These are phyloP conservation scores for Anabas testudineus DNA, from an alignment of 2,797 vertebrate genomes.

Conservation along the genomic window DNA sequence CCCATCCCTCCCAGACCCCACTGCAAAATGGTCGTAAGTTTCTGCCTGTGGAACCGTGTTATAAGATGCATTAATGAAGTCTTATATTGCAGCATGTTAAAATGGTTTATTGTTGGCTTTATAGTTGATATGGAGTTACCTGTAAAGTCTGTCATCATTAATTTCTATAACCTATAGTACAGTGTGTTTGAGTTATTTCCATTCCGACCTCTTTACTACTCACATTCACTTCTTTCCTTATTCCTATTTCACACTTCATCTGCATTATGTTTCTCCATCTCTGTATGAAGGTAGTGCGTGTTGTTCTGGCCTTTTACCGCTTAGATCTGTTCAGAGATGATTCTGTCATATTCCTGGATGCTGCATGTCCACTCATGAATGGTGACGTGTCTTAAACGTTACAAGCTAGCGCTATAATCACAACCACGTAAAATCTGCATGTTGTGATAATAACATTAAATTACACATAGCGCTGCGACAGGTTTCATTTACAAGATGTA, in stretches of 20 bases:
- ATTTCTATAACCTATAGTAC: no score
- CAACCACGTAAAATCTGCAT: conserved; percentile 14
- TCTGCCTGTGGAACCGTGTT: not conserved
- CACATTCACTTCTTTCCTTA: not conserved
- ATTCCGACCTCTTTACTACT: not conserved
- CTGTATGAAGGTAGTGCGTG: conserved; percentile 2
- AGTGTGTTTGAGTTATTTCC: not conserved
- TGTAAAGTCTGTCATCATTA: not conserved
- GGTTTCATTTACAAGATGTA: no score
- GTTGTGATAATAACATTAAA: conserved; percentile 2
- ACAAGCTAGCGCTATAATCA: conserved; percentile 43
- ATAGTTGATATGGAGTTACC: not conserved
- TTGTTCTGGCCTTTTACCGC: conserved; percentile 28
- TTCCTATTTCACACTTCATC: conserved; percentile 7
- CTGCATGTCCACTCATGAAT: conserved; percentile 54
- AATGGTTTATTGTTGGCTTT: not conserved
- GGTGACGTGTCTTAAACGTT: conserved; percentile 42
- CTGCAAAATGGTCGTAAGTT: conserved; percentile 95
- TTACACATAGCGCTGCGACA: no score
- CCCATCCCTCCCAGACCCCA: conserved; percentile 91
- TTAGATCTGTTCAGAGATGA: conserved; percentile 29
- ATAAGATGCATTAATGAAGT: not conserved
- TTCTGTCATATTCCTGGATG: conserved; percentile 55
- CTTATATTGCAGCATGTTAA: conserved; percentile 8
- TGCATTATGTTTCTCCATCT: no score